phyloP scores from a whole-genome alignment of 2,888 invertebrate genomes.

The Gortyna flavago region DNA sequence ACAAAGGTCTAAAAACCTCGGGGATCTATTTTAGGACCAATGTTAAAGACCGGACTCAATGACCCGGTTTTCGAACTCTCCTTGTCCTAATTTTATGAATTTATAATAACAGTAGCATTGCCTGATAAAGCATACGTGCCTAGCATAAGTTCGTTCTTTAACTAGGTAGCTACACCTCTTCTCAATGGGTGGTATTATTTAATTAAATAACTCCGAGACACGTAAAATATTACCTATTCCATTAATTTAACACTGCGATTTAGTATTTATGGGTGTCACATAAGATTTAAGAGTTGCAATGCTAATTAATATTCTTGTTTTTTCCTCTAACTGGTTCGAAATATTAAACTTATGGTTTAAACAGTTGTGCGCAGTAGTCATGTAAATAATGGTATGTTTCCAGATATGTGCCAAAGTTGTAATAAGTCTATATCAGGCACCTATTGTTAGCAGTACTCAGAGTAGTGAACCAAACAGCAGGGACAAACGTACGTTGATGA shows the following conservation, averaged over 20 bases:
- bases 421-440: not conserved
- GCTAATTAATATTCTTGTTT: slow-evolving; percentile 37
- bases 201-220: not conserved
- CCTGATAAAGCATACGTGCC: not conserved
- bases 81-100: slow-evolving; percentile 8
- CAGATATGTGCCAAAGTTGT: slow-evolving; percentile 5
- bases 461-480: slow-evolving; percentile 4
- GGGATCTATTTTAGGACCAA: slow-evolving; percentile 29
- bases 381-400: slow-evolving; percentile 18
- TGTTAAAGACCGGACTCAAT: not conserved
- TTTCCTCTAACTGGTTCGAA: slow-evolving; percentile 26
- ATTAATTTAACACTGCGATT: slow-evolving; percentile 14
- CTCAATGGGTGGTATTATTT: not conserved
- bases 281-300: slow-evolving; percentile 20
- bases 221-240: slow-evolving; percentile 3
- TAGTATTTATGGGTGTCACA: slow-evolving; percentile 10
- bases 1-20: too few relatives aligned
- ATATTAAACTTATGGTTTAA: slow-evolving; percentile 4
- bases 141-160: not conserved
- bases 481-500: too few relatives aligned
- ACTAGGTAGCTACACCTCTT: not conserved
- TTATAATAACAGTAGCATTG: slow-evolving; percentile 1
- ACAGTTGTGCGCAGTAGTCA: slow-evolving; percentile 17
- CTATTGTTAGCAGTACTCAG: not conserved
- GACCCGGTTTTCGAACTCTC: slow-evolving; percentile 1